Conservation (phyloP, 2,113 vertebrate species). For the Pomatorhinus ruficollis region DNA sequence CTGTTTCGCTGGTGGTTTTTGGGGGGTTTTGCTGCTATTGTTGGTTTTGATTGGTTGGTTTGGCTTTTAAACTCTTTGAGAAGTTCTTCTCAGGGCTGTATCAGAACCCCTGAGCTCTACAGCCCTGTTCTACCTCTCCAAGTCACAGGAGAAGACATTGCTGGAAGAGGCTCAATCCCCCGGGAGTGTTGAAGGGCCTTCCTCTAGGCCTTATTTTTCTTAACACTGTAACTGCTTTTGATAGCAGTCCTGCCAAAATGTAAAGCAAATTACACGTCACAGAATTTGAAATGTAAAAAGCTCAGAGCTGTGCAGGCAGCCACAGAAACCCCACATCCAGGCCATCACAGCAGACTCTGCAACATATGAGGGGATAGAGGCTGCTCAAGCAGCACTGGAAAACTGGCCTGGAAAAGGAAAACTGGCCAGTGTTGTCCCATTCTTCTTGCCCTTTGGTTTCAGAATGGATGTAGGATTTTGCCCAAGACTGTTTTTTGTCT, state of each 20-base stretch:
- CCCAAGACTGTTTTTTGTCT: background rate
- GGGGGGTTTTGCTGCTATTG: background rate
- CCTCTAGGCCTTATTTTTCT: background rate
- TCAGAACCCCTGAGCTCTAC: background rate
- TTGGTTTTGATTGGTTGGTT: background rate
- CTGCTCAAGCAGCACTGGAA: background rate
- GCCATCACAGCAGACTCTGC: background rate
- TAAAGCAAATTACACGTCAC: background rate
- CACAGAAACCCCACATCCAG: background rate
- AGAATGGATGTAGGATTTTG: accelerated
- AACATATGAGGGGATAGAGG: accelerated
- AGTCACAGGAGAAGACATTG: background rate
- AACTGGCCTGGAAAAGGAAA: background rate
- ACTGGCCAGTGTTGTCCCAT: background rate
- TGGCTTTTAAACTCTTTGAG: background rate
- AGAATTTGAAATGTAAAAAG: background rate
- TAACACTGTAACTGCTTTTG: background rate
- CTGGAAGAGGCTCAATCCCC: background rate
- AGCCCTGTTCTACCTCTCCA: background rate
- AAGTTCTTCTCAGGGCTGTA: background rate
- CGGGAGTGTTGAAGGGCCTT: accelerated
- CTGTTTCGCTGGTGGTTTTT: accelerated
- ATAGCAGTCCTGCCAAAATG: background rate
- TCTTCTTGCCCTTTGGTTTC: background rate
- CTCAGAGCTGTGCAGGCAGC: background rate